phyloP scores from a whole-genome alignment of 2,113 vertebrate species.

The Ctenomys sociabilis region DNA sequence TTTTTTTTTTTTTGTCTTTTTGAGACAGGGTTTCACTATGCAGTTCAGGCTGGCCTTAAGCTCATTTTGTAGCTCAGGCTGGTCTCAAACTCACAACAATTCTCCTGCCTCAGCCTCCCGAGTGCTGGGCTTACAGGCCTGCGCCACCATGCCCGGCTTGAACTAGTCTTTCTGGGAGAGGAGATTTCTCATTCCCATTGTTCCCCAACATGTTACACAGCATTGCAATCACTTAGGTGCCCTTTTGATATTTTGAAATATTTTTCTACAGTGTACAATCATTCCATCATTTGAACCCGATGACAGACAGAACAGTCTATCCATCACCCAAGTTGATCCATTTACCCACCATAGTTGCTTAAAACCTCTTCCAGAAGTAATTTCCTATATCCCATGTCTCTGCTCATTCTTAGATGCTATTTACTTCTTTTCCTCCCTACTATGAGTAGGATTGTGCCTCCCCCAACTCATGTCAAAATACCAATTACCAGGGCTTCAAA shows the following conservation, averaged over 20 bases:
- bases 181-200: background rate
- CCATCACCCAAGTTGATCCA: background rate
- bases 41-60: no score
- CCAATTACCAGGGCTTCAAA: background rate
- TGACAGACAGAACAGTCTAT: no score
- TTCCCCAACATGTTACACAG: background rate
- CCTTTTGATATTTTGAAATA: background rate
- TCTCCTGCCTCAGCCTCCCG: no score
- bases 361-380: background rate
- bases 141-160: no score
- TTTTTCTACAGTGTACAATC: background rate
- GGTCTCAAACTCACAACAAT: no score
- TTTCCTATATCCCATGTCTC: background rate
- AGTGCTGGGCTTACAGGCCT: no score
- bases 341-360: background rate
- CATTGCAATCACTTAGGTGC: background rate
- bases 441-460: background rate
- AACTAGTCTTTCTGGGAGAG: background rate
- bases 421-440: background rate
- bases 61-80: no score
- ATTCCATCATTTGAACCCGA: background rate
- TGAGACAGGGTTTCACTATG: no score
- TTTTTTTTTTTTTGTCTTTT: no score
- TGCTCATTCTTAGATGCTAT: background rate
- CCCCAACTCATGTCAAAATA: background rate